Percentiles rank a stretch among this genome's conserved stretches.
phyloP scores from a whole-genome alignment of 2,113 vertebrate species.

The Hemiprocne comata region DNA sequence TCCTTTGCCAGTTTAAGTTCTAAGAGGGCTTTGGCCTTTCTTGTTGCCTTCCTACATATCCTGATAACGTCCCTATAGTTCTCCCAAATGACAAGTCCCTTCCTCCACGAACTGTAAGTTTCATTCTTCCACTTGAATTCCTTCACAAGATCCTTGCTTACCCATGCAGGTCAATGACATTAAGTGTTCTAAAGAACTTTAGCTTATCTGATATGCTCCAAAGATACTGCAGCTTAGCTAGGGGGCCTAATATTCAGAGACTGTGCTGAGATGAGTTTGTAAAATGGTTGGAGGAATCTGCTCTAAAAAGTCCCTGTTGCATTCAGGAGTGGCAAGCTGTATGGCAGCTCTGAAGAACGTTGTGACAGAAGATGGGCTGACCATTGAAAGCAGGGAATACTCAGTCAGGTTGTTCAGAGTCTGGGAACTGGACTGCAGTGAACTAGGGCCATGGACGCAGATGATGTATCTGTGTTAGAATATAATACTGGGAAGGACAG shows the following conservation, averaged over 20 bases:
- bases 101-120: too few species aligned
- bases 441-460: background rate
- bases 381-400: background rate
- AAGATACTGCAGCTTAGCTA: background rate
- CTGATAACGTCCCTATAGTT: too few species aligned
- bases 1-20: too few species aligned
- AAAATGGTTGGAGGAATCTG: background rate
- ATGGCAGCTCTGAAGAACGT: background rate
- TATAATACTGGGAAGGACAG: background rate
- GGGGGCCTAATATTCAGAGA: background rate
- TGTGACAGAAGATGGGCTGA: background rate
- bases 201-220: background rate
- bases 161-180: too few species aligned
- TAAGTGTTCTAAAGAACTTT: background rate
- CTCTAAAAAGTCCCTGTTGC: background rate
- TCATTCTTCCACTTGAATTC: too few species aligned
- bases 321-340: background rate
- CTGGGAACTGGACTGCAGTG: background rate
- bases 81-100: too few species aligned
- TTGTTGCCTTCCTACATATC: too few species aligned
- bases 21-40: too few species aligned
- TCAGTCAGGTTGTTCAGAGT: background rate
- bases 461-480: background rate
- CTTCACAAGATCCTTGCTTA: too few species aligned
- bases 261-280: background rate